Evolutionary conservation across 2,888 invertebrate species (phyloP), one percentile per base, ranked within the genome.

Genomic region (Ophioninae sp.): DNA sequence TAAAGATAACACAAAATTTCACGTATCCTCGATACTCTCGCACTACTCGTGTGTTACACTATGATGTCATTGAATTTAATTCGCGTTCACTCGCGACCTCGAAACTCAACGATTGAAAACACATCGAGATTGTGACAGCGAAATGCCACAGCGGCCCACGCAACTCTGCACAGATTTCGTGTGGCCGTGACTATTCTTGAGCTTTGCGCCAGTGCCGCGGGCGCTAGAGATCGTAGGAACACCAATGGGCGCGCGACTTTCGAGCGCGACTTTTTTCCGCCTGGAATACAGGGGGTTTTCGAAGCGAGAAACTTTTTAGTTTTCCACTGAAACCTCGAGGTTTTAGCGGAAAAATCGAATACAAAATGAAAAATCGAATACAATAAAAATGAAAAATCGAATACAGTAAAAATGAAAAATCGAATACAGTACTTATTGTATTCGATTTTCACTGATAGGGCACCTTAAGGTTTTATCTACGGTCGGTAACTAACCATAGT

Each of bases 51-150:
- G 41, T 79, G 63, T 44, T 81, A 56, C 73, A 78, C 69, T 82
- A 71, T 63, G 74, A 67, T 79, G 77, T 82, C 85, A 84, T 85
- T 73, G 74, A 64, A 79, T 82, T 85, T 81, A 82, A 82, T 82
- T 68, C 76, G 67, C 73, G 79, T 82, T 69, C 81, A 20, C 69
- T 81, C 64, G 79, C 82, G 78, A 81, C 72, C 79, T 79, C 84
- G 81, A 61, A 65, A 79, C 71, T 69, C 80, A 83, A 82, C 78
- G 80, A 82, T 85, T 82, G 81, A 83, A 83, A 80, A 85, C 73
- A 73, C 73, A 73, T 41, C 17, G 59, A 59, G 63, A 23, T 30
- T 37, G 44, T 73, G 73, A 73, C 73, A 73, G 73, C 73, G 65
- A 17, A 51, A 22, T 23, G 61, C 22, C 22, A 61, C 22, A 61